Conservation (phyloP, 2,797 vertebrate species). For the Microtus californicus region DNA sequence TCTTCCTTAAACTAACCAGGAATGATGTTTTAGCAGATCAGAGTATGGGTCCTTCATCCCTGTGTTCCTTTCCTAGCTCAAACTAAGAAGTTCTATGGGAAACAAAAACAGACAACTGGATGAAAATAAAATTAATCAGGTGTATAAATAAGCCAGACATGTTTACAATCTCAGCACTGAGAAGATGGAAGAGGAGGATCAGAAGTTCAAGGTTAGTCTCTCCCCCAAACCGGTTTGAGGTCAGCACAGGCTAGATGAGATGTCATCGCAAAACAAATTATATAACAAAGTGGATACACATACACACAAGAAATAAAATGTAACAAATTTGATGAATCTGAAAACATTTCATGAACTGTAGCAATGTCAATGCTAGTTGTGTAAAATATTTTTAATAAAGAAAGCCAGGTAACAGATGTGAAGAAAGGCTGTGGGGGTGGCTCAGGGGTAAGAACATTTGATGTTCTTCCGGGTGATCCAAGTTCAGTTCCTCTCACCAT, state of each 20-base stretch:
- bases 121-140: not conserved
- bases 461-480: not conserved
- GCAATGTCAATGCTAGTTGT: not conserved
- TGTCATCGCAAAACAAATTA: not conserved
- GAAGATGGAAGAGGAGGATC: not conserved
- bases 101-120: conserved; percentile 32
- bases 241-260: not conserved
- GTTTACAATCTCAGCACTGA: not conserved
- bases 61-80: not conserved
- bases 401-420: not conserved
- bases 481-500: not conserved
- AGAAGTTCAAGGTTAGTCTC: not conserved
- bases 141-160: not conserved
- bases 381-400: not conserved
- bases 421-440: not conserved
- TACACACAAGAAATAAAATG: not conserved
- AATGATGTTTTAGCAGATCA: not conserved
- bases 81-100: conserved; percentile 12
- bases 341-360: not conserved
- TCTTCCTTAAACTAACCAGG: not conserved
- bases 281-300: not conserved
- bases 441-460: not conserved
- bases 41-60: not conserved
- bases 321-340: not conserved
- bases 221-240: not conserved